Base-by-base conservation (phyloP, 2,888 invertebrate genomes). In the Cremastobaeus sp. region DNA sequence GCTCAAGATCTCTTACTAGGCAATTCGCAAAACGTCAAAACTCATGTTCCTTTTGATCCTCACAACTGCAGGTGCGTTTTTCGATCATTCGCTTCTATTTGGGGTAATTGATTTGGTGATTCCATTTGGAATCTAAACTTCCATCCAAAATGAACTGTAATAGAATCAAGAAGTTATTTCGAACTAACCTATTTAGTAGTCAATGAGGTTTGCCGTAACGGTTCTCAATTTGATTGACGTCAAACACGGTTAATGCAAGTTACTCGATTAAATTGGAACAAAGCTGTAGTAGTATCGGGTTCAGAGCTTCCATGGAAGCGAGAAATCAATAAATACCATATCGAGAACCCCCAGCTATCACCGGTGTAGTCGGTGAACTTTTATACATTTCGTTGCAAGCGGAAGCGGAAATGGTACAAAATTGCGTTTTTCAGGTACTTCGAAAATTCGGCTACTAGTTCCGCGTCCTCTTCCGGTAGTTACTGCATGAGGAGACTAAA, bases 1-100 rank as follows among this genome's bases (percentile, higher is more conserved):
- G 96, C 96, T 0, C 93, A 94, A 82, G 92, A 93, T 77, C 89
- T 94, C 28, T 88, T 94, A 1, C 89, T 93, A 0, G 93, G 93
- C 14, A 91, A 92, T 80, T 93, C 93, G 34, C 92, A 91, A 60
- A 94, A 93, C 82, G 93, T 94, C 5, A 94, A 94, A 88, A 93
- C 94, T 66, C 91, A 91, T 76, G 92, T 93, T 77, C 94, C 94
- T 64, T 94, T 94, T 83, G 92, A 93, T 84, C 94, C 94, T 0
- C 89, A 90, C 32, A 89, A 90, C 32, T 91, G 90, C 76, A 82
- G 78, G 65, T 76, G 30, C 32, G 5, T 34, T 34, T 64, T 28
- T 25, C 9, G 8, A 12, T 39, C 17, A 34, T 12, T 12, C 30
- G n/a, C 1, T 30, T 30, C n/a, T 9, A 30, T 3, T 30, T 9